phyloP scores from a whole-genome alignment of 2,888 invertebrate species.

The Ophion ellenae region DNA sequence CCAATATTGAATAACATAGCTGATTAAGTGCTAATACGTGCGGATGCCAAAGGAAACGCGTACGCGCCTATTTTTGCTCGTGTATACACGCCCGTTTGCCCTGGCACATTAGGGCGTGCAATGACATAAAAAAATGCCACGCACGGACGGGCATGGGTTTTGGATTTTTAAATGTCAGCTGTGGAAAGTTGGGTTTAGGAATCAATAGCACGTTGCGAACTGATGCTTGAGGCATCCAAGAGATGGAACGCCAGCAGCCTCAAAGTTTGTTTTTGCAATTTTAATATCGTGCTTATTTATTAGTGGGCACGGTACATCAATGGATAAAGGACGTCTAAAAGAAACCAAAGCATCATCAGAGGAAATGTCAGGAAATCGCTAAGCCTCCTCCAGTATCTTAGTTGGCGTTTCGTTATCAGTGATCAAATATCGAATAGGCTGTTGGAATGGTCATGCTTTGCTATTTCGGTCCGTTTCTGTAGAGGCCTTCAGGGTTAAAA shows the following conservation, averaged over 20 bases:
- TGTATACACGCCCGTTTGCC: not conserved
- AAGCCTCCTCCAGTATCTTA: too few relatives aligned
- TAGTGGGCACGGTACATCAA: not conserved
- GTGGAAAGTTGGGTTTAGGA: not conserved
- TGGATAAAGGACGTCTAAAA: not conserved
- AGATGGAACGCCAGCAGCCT: too few relatives aligned
- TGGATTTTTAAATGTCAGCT: not conserved
- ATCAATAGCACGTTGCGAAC: too few relatives aligned
- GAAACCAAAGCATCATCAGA: not conserved
- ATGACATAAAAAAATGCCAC: not conserved
- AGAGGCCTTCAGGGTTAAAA: too few relatives aligned
- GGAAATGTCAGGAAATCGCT: too few relatives aligned
- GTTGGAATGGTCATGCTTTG: too few relatives aligned
- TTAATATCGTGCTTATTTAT: not conserved
- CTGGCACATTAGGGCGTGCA: slow-evolving; percentile 1
- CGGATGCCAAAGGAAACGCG: slow-evolving; percentile 50
- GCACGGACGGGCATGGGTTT: not conserved
- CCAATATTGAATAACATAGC: slow-evolving; percentile 72
- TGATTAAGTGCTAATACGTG: slow-evolving; percentile 71
- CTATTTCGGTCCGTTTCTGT: too few relatives aligned
- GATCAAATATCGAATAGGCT: too few relatives aligned
- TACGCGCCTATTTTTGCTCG: slow-evolving; percentile 7
- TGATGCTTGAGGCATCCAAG: too few relatives aligned
- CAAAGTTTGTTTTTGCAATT: not conserved
- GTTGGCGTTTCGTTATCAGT: too few relatives aligned